Evolutionary conservation across 1,140 invertebrate genomes (phyloP).

Genomic region (Diuraphis noxia): DNA sequence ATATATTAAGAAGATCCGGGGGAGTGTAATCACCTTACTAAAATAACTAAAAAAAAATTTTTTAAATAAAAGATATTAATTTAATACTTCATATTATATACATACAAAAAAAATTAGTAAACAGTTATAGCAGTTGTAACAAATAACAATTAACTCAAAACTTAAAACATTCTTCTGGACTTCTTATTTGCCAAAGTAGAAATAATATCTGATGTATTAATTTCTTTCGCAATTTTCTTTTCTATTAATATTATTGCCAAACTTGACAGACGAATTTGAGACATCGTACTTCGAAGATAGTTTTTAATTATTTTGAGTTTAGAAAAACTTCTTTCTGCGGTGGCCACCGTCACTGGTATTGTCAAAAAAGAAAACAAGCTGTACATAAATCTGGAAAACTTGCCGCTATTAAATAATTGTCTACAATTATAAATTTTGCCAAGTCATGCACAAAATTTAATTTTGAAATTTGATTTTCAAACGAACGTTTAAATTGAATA

Average conservation of each 20-base stretch:
- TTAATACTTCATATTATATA: slow-evolving; percentile 5
- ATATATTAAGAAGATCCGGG: slow-evolving; percentile 15
- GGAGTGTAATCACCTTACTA: slow-evolving; percentile 16
- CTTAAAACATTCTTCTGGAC: no score
- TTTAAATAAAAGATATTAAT: background rate
- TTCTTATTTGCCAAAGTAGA: slow-evolving; percentile 29
- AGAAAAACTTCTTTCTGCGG: no score
- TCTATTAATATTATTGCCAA: no score
- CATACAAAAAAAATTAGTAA: background rate
- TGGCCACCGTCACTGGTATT: slow-evolving; percentile 18
- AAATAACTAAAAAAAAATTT: slow-evolving; percentile 8
- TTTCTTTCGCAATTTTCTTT: background rate
- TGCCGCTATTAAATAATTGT: slow-evolving; percentile 41
- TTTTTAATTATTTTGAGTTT: no score
- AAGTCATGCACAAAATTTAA: slow-evolving; percentile 22
- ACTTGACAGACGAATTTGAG: slow-evolving; percentile 12
- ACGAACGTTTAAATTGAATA: slow-evolving; percentile 33
- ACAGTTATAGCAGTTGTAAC: no score
- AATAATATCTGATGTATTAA: slow-evolving; percentile 14
- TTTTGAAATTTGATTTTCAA: slow-evolving; percentile 38
- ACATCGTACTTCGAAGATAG: slow-evolving; percentile 19
- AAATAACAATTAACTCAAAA: no score
- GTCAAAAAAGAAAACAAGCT: slow-evolving; percentile 40
- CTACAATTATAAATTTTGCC: slow-evolving; percentile 30
- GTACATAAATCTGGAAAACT: slow-evolving; percentile 37